Percentiles rank a stretch among this genome's conserved stretches.
These are phyloP conservation scores for Jacana jacana DNA, from an alignment of 2,113 vertebrate species.

Conservation along the genomic window DNA sequence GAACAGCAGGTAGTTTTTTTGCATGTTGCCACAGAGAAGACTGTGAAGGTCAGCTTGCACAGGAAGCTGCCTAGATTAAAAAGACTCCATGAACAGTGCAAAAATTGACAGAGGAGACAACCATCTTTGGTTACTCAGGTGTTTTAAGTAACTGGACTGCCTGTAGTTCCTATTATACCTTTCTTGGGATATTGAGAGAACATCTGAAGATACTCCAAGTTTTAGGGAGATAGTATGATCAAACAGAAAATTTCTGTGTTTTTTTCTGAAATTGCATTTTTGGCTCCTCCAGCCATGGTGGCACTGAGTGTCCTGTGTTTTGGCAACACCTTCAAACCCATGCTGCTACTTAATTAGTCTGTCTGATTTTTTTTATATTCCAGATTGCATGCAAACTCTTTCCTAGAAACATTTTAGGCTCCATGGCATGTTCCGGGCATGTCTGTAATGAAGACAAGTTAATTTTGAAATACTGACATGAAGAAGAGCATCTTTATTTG, in stretches of 20 bases:
- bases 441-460: background rate
- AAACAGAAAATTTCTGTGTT: background rate
- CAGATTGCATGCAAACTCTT: background rate
- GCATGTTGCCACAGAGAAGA: background rate
- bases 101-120: background rate
- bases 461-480: background rate
- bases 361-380: background rate
- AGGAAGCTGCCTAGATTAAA: background rate
- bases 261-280: background rate
- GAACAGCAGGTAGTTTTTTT: background rate
- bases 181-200: background rate
- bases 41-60: background rate
- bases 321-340: background rate
- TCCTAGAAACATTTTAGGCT: background rate
- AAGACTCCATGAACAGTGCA: background rate
- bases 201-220: background rate
- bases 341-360: background rate
- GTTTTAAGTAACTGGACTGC: background rate
- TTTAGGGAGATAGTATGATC: background rate
- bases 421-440: background rate
- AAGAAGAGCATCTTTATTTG: background rate
- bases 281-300: background rate
- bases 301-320: background rate
- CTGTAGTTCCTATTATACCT: background rate
- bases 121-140: background rate